Evolutionary conservation across 2,888 invertebrate species (phyloP), one percentile per base, ranked within the genome.

Genomic region (Sympetrum striolatum): DNA sequence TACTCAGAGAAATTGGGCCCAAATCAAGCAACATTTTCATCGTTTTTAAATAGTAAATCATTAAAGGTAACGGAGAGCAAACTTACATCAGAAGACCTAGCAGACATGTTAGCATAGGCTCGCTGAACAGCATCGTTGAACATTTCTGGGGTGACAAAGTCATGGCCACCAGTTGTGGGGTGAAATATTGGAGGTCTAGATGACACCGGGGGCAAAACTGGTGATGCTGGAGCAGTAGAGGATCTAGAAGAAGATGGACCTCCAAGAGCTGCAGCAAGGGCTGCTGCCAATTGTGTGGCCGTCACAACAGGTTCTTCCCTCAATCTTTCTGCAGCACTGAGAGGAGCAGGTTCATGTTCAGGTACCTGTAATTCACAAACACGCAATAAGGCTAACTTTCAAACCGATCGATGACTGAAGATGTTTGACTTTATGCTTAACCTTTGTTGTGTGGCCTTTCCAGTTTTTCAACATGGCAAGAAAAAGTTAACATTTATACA

Each of bases 121-220:
- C 86, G 60, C 8, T 39, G 86, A n/a, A 86, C 86, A 60, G 86
- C 86, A 64, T 86, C 86, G 64, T 86, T 86, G n/a, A 86, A 86
- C 86, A 86, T 86, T 64, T 86, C 86, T 39, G 86, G 86, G 35
- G 86, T 86, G 60, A 86, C 86, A 86, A 86, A 60, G 39, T 86
- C 86, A 60, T 86, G 86, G 0, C 86, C 86, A 12, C 60, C 14
- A 22, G 86, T 60, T 39, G 86, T n/a, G 3, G 86, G 86, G 37
- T 86, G 86, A 37, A 86, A 86, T 37, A 86, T 86, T 22, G 86
- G 60, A 12, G 86, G 37, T 15, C 86, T 58, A 8, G 60, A 37
- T n/a, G 86, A 60, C n/a, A 86, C 35, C 22, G 60, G 35, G 0
- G 86, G 86, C 60, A 86, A 37, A 14, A 81, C 81, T 35, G 60